Base-by-base conservation (phyloP, 2,797 vertebrate species). In the Phalloptychus januarius region DNA sequence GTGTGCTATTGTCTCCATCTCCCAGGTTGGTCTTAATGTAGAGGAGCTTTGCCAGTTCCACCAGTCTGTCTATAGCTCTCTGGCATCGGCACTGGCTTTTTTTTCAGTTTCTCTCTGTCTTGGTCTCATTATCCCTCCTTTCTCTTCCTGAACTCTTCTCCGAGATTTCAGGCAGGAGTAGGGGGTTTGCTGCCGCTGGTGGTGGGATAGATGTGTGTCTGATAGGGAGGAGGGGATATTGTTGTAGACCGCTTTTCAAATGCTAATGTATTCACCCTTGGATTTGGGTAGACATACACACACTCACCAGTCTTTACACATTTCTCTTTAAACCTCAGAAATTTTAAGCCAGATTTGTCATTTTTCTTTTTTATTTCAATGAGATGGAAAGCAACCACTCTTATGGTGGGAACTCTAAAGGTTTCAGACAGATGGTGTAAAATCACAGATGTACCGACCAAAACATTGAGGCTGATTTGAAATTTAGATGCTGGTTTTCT, bases 161-260 rank as follows among this genome's bases (percentile, higher is more conserved):
- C 78, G 80, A 79, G 79, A 87, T 92, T 85, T 63, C 75, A 75
- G 89, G 88, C 74, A 78, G 85, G 72, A 74, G 38, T 72, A 72
- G 25, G 52, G 82, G 76, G 79, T 73, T 48, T 73, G 33, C 38
- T 78, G 72, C 61, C 84, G 82, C 77, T 87, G 85, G 81, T 85
- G 84, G 83, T 46, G 84, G 84, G 79, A 75, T 67, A 85, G 90
- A 87, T 92, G 88, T 80, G 79, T 83, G 78, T 85, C 87, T 82
- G 86, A 81, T 84, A 79, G 86, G 87, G 86, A 77, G 74, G 87
- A 45, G 46, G 70, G 83, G 79, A 58, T 83, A 93, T 94, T 94
- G 92, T 94, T 91, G 87, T 74, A 56, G 76, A 86, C 78, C 63
- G 40, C 80, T 81, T 92, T 94, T 94, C 92, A 93, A 85, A 94